Evolutionary conservation across 2,888 invertebrate genomes (phyloP), one percentile per base, ranked within the genome.

Genomic region (Rapana venosa): DNA sequence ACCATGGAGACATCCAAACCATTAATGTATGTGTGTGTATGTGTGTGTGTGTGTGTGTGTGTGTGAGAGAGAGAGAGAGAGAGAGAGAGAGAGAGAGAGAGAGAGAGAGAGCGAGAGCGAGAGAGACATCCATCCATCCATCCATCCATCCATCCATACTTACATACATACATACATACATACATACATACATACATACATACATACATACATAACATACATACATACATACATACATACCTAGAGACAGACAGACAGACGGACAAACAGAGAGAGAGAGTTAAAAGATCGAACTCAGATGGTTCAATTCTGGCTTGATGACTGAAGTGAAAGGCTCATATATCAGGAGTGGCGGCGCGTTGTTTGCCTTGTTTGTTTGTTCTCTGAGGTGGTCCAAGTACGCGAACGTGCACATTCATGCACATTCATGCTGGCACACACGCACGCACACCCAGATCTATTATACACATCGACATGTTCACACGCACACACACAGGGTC

Each of bases 11-110:
- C n/a, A n/a, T n/a, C n/a, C n/a, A n/a, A 74, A 74, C 26, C 22
- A 74, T 74, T 20, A n/a, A 30, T 74, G 74, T 61, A 20, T 61
- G 66, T 61, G 66, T 74, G 74, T 74, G 74, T 74, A 26, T 74
- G 74, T 74, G 74, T 74, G 74, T 74, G 74, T 74, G 74, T 74
- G n/a, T 74, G 74, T 74, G 74, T 74, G 74, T 74, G n/a, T 74
- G n/a, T 74, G 74, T 74, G 32, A 77, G 77, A 32, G 77, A 32
- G 70, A 70, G 77, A 77, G 77, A 77, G 1, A 77, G 77, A 77
- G n/a, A 77, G 77, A 77, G 22, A 74, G 74, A 74, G 77, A 77
- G 77, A 77, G 77, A 11, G 77, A 77, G 77, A n/a, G 77, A n/a
- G 30, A n/a, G 77, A 77, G 30, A n/a, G 30, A 11, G 30, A n/a